Conservation (phyloP, 2,797 vertebrate species). For the Aphelocoma californica region DNA sequence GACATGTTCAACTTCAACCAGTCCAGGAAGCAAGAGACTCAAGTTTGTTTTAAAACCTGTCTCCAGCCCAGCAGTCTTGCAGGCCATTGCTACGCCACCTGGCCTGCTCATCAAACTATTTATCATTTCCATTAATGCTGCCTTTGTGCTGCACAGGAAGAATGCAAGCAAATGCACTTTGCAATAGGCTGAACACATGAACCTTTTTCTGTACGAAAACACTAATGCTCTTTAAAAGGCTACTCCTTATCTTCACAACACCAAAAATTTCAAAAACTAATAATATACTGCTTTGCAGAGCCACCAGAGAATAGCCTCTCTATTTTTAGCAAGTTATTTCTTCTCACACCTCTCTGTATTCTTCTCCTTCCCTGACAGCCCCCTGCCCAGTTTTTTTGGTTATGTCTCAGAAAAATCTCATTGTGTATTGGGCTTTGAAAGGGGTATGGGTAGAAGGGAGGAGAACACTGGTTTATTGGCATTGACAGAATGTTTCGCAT, state of each 20-base stretch:
- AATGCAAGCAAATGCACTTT: conserved; percentile 25
- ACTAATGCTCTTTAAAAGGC: conserved; percentile 33
- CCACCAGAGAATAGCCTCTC: not conserved
- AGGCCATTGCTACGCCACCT: conserved; percentile 68
- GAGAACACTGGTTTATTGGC: not conserved
- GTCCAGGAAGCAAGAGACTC: conserved; percentile 62
- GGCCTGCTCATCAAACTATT: conserved; percentile 70
- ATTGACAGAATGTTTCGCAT: not conserved
- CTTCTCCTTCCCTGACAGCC: not conserved
- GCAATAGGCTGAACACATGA: conserved; percentile 40
- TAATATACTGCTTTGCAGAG: not conserved
- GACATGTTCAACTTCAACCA: conserved; percentile 61
- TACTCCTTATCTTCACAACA: not conserved
- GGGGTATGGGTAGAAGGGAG: not conserved
- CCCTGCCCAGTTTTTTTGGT: not conserved
- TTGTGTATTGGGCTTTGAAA: not conserved
- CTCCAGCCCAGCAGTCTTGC: conserved; percentile 63
- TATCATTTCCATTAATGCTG: conserved; percentile 67
- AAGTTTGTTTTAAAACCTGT: conserved; percentile 60
- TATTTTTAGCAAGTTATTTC: not conserved
- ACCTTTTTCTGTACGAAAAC: conserved; percentile 28
- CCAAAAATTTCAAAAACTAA: not conserved
- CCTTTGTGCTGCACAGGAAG: conserved; percentile 55
- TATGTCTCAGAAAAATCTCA: not conserved
- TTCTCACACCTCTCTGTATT: not conserved